phyloP scores from a whole-genome alignment of 1,140 invertebrate species.

The Aradophagus sp. region DNA sequence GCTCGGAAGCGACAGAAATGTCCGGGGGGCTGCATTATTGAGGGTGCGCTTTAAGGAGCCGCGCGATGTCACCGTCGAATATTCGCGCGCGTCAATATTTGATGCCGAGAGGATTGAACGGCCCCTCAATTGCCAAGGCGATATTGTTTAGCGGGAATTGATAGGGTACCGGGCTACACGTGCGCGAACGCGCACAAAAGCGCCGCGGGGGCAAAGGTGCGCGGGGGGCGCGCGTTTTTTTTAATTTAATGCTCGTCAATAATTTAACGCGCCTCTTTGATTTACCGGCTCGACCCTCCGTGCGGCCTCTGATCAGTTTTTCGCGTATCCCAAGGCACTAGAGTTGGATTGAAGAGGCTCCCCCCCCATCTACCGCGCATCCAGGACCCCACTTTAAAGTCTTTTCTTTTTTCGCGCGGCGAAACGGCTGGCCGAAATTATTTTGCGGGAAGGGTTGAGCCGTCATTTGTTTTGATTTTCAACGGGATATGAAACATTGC shows the following conservation, averaged over 20 bases:
- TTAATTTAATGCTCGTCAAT: constrained; percentile 65
- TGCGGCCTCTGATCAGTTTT: constrained; percentile 55
- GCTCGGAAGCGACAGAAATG: constrained; percentile 61
- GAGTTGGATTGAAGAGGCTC: constrained; percentile 57
- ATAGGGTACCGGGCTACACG: constrained; percentile 57
- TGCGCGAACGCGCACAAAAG: constrained; percentile 56
- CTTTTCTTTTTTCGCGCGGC: constrained; percentile 26
- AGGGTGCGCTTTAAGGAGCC: constrained; percentile 50
- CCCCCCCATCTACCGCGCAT: no score
- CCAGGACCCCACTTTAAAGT: no score
- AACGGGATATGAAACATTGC: constrained; percentile 35
- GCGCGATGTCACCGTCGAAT: constrained; percentile 52
- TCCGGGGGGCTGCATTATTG: constrained; percentile 66
- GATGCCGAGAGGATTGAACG: constrained; percentile 50
- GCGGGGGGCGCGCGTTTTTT: constrained; percentile 45
- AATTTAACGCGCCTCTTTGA: constrained; percentile 63
- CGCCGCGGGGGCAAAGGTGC: constrained; percentile 40
- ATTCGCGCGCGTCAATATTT: constrained; percentile 61
- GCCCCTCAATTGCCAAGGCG: constrained; percentile 55
- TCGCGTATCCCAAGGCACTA: constrained; percentile 44
- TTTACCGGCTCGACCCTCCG: constrained; percentile 50
- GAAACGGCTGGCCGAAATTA: constrained; percentile 25
- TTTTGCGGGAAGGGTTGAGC: constrained; percentile 43
- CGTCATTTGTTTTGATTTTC: constrained; percentile 52
- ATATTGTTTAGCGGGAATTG: constrained; percentile 64